phyloP scores from a whole-genome alignment of 2,888 invertebrate genomes.

The Lordiphosa andalusiaca region DNA sequence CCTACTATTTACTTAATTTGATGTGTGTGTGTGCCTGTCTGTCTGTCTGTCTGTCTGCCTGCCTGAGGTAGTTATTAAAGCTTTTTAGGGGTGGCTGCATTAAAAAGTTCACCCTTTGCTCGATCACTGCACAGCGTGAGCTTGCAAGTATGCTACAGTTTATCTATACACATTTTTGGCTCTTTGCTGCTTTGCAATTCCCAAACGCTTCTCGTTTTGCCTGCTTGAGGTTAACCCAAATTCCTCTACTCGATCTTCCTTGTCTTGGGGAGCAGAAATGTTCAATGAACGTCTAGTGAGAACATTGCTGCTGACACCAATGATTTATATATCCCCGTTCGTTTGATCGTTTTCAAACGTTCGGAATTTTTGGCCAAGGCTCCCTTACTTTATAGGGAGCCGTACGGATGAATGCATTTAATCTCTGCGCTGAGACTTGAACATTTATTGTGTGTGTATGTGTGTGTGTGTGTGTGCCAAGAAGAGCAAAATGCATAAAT shows the following conservation, averaged over 20 bases:
- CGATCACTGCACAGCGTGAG: too few relatives aligned
- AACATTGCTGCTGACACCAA: conserved; percentile 90
- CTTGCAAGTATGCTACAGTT: neutral
- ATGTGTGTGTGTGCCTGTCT: too few relatives aligned
- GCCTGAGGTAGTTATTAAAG: too few relatives aligned
- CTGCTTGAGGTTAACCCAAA: conserved; percentile 16
- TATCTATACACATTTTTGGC: neutral
- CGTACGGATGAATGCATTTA: conserved; percentile 46
- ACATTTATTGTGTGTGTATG: too few relatives aligned
- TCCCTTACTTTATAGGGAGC: conserved; percentile 85
- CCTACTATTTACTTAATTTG: conserved; percentile 2
- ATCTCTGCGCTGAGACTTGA: too few relatives aligned
- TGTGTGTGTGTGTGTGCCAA: neutral
- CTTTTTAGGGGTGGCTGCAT: too few relatives aligned
- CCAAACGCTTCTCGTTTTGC: conserved; percentile 42
- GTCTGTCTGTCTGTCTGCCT: too few relatives aligned
- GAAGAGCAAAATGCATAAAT: conserved; percentile 38
- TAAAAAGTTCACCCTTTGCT: neutral
- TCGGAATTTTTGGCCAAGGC: conserved; percentile 89
- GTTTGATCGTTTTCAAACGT: conserved; percentile 77
- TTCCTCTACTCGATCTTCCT: conserved; percentile 82
- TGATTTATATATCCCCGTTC: conserved; percentile 68
- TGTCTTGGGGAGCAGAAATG: conserved; percentile 93
- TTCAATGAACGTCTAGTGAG: conserved; percentile 93
- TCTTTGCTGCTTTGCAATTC: conserved; percentile 50